Percentiles rank a stretch among this genome's conserved stretches.
These are phyloP conservation scores for Muricea muricata DNA, from an alignment of 92 coral and sea anemone genomes.

Conservation along the genomic window DNA sequence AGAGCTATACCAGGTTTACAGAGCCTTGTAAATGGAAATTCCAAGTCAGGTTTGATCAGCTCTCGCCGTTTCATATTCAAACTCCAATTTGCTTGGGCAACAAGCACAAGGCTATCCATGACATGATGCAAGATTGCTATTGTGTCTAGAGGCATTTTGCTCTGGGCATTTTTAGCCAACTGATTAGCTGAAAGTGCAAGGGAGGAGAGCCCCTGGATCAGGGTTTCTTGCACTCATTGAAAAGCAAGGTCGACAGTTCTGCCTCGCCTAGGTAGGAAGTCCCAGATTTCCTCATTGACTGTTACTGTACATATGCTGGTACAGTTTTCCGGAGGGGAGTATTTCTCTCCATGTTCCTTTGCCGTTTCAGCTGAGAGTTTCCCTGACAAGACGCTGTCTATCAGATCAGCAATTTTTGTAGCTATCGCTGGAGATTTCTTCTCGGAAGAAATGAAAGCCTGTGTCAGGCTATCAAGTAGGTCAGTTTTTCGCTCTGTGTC, in stretches of 20 bases:
- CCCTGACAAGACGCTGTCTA: constrained; percentile 51
- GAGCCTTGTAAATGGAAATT: constrained; percentile 56
- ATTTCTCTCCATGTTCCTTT: constrained; percentile 63
- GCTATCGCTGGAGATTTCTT: constrained; percentile 58
- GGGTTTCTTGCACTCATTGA: constrained; percentile 59
- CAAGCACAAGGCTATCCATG: constrained; percentile 66
- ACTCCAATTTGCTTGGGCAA: constrained; percentile 42
- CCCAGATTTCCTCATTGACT: constrained; percentile 71
- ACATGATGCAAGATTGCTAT: constrained; percentile 51
- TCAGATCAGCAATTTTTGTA: constrained; percentile 51
- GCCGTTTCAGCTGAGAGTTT: constrained; percentile 49
- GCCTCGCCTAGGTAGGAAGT: constrained; percentile 32
- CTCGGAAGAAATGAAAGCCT: constrained; percentile 46
- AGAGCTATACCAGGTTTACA: constrained; percentile 56
- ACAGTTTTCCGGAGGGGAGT: constrained; percentile 60
- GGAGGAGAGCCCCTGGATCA: constrained; percentile 59
- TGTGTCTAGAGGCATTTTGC: constrained; percentile 34
- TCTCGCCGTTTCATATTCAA: constrained; percentile 64
- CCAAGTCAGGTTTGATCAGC: constrained; percentile 44
- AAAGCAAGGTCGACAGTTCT: constrained; percentile 59
- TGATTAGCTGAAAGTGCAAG: constrained; percentile 43
- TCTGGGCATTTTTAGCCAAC: constrained; percentile 53
- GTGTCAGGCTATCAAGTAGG: constrained; percentile 67
- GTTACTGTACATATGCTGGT: constrained; percentile 20
- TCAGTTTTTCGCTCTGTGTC: constrained; percentile 37